phyloP scores from a whole-genome alignment of 2,113 vertebrate species.

The Cephalopholis sonnerati region DNA sequence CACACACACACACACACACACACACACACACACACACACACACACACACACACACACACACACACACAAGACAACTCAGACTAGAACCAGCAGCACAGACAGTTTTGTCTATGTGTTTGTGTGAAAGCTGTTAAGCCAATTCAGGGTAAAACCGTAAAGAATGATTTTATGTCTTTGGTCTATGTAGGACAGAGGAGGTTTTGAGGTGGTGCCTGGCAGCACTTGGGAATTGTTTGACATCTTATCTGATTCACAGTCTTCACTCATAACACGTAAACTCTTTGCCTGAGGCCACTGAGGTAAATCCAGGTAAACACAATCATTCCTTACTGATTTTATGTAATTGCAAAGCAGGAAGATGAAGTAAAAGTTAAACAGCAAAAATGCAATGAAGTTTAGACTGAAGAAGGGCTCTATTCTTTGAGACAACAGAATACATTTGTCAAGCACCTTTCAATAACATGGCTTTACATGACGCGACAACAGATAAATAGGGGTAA shows the following conservation, averaged over 20 bases:
- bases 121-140: background rate
- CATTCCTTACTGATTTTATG: background rate
- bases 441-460: background rate
- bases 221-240: background rate
- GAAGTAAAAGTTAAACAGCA: background rate
- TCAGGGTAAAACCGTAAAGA: background rate
- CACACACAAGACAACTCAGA: background rate
- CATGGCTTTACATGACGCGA: background rate
- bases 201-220: background rate
- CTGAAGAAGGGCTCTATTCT: background rate
- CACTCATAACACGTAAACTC: background rate
- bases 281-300: background rate
- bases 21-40: background rate
- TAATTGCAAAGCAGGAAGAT: background rate
- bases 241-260: background rate
- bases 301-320: conserved; percentile 1
- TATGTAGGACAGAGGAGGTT: background rate
- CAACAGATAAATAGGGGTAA: conserved; percentile 12
- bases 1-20: background rate
- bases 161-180: background rate
- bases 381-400: background rate
- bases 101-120: background rate
- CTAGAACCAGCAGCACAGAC: background rate
- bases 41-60: conserved; percentile 12
- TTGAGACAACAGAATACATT: background rate